Evolutionary conservation across 2,113 vertebrate species (phyloP).

Genomic region (Halcyon senegalensis): DNA sequence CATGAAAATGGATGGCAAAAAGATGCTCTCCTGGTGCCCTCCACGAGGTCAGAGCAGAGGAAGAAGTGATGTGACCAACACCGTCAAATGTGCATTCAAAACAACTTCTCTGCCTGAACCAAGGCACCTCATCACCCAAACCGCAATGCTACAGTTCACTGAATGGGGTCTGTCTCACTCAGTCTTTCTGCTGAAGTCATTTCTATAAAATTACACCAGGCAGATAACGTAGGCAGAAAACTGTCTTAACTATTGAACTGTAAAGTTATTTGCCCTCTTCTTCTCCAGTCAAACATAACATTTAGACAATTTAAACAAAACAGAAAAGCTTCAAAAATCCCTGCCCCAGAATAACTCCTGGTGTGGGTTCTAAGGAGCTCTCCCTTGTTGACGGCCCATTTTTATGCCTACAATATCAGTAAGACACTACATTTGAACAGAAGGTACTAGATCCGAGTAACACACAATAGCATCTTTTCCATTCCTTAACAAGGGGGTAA

Average conservation of each 20-base stretch:
- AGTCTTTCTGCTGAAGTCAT: not conserved
- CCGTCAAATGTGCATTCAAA: not conserved
- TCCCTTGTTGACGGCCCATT: not conserved
- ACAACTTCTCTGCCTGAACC: not conserved
- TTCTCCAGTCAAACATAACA: not conserved
- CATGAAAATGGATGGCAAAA: not conserved
- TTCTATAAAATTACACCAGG: not conserved
- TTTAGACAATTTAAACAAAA: not conserved
- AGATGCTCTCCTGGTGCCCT: not conserved
- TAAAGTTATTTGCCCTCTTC: not conserved
- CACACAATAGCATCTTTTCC: not conserved
- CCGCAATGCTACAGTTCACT: not conserved
- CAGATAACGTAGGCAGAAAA: not conserved
- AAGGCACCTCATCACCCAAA: not conserved
- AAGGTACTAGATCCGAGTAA: not conserved
- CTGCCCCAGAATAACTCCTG: not conserved
- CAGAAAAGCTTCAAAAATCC: not conserved
- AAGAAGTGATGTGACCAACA: not conserved
- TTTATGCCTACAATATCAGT: not conserved
- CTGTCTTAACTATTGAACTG: not conserved
- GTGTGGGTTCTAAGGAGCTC: not conserved
- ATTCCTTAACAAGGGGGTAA: not conserved
- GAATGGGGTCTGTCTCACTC: not conserved
- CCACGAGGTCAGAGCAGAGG: not conserved
- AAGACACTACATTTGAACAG: not conserved